phyloP scores from a whole-genome alignment of 1,140 invertebrate genomes.

The Lerema accius region DNA sequence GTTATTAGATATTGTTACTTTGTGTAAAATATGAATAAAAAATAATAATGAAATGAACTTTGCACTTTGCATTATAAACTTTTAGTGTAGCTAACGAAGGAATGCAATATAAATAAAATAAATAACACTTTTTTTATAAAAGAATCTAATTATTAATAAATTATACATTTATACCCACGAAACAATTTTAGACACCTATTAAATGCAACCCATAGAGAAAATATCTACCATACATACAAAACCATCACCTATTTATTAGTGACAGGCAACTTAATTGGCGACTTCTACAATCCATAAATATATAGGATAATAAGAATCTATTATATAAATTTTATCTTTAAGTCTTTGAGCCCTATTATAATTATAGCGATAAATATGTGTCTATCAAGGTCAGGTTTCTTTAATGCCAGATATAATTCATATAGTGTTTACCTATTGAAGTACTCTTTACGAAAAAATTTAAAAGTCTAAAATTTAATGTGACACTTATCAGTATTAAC shows the following conservation, averaged over 20 bases:
- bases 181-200: conserved; percentile 11
- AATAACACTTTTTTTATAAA: conserved; percentile 10
- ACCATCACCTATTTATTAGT: conserved; percentile 35
- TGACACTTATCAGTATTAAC: too few relatives aligned
- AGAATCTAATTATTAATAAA: conserved; percentile 25
- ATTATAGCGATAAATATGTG: not conserved
- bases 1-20: too few relatives aligned
- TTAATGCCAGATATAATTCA: too few relatives aligned
- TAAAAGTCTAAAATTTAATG: too few relatives aligned
- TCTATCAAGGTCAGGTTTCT: too few relatives aligned
- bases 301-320: too few relatives aligned
- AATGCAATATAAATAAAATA: not conserved
- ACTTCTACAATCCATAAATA: too few relatives aligned
- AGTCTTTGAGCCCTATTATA: not conserved
- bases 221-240: conserved; percentile 27
- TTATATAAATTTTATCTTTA: too few relatives aligned
- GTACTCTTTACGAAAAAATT: too few relatives aligned
- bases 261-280: not conserved
- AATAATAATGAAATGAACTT: too few relatives aligned
- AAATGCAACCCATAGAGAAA: conserved; percentile 23
- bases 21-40: too few relatives aligned
- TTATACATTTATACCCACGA: conserved; percentile 18
- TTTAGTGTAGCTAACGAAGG: not conserved
- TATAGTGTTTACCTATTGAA: too few relatives aligned
- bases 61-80: not conserved